Conservation (phyloP, 2,797 vertebrate genomes). For the Falco berigora region DNA sequence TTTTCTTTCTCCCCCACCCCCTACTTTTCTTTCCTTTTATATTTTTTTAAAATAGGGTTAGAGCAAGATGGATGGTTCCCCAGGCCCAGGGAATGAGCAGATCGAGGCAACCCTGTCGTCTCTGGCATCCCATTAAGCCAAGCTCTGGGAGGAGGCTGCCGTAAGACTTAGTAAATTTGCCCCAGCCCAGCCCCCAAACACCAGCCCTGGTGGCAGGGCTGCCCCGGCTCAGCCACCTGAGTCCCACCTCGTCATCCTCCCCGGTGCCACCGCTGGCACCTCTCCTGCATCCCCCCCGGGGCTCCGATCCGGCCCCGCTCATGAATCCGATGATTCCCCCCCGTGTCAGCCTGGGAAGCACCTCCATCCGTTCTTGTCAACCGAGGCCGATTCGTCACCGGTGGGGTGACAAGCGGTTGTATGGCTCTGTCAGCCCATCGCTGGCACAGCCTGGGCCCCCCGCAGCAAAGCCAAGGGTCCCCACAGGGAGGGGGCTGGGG, state of each 20-base stretch:
- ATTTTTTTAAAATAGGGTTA: conserved; percentile 63
- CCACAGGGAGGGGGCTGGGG: background rate
- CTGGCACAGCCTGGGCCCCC: background rate
- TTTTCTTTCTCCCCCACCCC: conserved; percentile 57
- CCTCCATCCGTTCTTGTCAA: conserved; percentile 42
- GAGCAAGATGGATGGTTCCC: conserved; percentile 65
- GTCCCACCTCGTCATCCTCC: background rate
- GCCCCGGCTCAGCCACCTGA: background rate
- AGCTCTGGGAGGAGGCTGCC: background rate
- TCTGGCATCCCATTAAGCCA: conserved; percentile 49
- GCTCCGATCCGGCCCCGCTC: background rate
- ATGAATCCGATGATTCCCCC: background rate
- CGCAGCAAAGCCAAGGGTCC: background rate
- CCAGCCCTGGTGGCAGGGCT: rapidly evolving
- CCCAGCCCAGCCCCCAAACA: background rate
- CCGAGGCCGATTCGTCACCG: background rate
- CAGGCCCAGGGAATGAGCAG: conserved; percentile 4
- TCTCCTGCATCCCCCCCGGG: background rate
- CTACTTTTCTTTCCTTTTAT: conserved; percentile 66
- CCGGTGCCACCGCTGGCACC: background rate
- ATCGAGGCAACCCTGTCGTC: conserved; percentile 39
- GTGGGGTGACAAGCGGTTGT: conserved; percentile 24
- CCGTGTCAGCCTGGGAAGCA: background rate
- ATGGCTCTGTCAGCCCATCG: conserved; percentile 22
- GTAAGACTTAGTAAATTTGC: conserved; percentile 2